Conservation (phyloP, 2,888 invertebrate species). For the Helicoverpa assulta region DNA sequence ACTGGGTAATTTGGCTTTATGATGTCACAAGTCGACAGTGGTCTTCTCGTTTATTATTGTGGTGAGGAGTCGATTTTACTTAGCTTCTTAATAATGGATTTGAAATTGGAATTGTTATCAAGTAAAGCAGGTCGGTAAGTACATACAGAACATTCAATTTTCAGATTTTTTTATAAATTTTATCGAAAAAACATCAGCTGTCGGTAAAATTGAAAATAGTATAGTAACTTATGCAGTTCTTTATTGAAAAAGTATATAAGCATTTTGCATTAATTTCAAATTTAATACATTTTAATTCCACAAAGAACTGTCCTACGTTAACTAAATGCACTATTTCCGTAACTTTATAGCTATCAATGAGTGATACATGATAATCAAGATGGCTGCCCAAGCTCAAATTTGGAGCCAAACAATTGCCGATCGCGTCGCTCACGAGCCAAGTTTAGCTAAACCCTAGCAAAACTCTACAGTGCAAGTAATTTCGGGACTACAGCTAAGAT, state of each 20-base stretch:
- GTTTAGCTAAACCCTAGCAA: constrained; percentile 18
- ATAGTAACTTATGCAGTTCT: too few relatives aligned
- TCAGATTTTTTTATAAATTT: too few relatives aligned
- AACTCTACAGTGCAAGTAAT: constrained; percentile 14
- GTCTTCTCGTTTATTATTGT: neutral
- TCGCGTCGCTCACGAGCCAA: constrained; percentile 47
- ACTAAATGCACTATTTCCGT: constrained; percentile 24
- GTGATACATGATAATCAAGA: constrained; percentile 41
- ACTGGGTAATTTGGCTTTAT: constrained; percentile 14
- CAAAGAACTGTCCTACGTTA: constrained; percentile 17
- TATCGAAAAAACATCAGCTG: too few relatives aligned
- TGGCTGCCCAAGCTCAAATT: constrained; percentile 15
- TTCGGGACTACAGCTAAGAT: constrained; percentile 2
- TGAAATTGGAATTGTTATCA: neutral
- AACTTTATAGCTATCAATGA: constrained; percentile 33
- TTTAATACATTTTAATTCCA: too few relatives aligned
- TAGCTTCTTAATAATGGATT: constrained; percentile 1
- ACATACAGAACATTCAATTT: too few relatives aligned
- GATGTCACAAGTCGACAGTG: neutral
- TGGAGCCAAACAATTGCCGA: constrained; percentile 45
- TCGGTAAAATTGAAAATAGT: too few relatives aligned
- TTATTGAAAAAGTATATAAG: too few relatives aligned
- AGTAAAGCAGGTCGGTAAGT: too few relatives aligned
- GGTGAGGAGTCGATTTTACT: constrained; percentile 3
- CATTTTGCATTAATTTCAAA: too few relatives aligned